Evolutionary conservation across 2,113 vertebrate genomes (phyloP), one percentile per base, ranked within the genome.

Genomic region (Alouatta palliata): DNA sequence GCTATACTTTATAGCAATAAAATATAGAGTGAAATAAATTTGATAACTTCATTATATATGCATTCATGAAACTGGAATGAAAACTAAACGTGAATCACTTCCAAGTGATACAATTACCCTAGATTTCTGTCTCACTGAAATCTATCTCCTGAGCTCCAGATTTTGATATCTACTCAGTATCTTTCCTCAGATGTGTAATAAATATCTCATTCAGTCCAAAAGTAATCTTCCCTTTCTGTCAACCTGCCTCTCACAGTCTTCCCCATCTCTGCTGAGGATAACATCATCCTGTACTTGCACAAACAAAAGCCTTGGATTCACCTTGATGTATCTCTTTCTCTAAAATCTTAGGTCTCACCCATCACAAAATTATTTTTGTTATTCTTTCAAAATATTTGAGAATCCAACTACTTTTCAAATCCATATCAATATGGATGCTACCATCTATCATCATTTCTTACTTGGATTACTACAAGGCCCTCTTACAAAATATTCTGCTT

Each of bases 11-110:
- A 56, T 23, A 79, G 30, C 43, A 86, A 45, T 66, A 79, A 91
- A 89, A 54, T 81, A 93, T 17, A 86, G 8, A 82, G n/a, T 10
- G 30, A 81, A 95, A 86, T 70, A 75, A 76, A 97, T 76, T 77
- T 75, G 13, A 83, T 85, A 85, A 79, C 6, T 25, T 90, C 25
- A 91, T 5, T 85, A 27, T 17, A 27, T 27, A 52, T 40, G 58
- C 8, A 66, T 80, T 84, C 13, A 52, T 94, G 76, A 73, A 85
- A 75, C 71, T 92, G 16, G 77, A 30, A 30, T 64, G 25, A 43
- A 66, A 20, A 85, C 82, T 79, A 86, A 54, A 91, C 7, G 81
- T 71, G 68, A 85, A 82, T 9, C 8, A 14, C 37, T 61, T 87
- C 68, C 19, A 91, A 43, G 3, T 76, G 27, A 76, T 49, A 58